Conservation (phyloP, 2,888 invertebrate species). For the Loripinus fragilis region DNA sequence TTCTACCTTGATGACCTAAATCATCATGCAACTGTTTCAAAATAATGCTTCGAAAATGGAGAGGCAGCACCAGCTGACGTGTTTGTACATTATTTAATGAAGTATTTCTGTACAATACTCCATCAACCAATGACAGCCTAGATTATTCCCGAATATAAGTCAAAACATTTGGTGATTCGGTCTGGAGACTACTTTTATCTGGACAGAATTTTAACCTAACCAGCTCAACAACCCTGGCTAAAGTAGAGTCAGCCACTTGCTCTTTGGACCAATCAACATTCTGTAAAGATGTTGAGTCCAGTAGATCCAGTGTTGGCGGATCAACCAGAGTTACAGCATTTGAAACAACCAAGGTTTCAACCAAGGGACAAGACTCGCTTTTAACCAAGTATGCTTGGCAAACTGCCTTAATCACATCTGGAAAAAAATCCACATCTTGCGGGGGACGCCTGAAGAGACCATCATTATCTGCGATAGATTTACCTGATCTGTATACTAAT, state of each 20-base stretch:
- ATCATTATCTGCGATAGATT: no score
- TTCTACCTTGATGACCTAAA: conserved; percentile 34
- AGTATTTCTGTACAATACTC: not conserved
- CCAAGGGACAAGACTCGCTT: not conserved
- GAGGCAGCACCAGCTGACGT: not conserved
- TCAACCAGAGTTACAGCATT: not conserved
- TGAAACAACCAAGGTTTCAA: not conserved
- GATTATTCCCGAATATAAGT: not conserved
- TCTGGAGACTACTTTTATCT: not conserved
- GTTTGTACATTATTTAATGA: not conserved
- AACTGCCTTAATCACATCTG: conserved; percentile 2
- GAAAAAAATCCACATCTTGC: no score
- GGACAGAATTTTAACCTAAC: not conserved
- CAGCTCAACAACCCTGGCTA: not conserved
- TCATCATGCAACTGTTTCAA: conserved; percentile 24
- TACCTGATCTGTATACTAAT: no score
- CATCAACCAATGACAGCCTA: not conserved
- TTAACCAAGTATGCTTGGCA: conserved; percentile 9
- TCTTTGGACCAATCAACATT: not conserved
- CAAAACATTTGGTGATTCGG: not conserved
- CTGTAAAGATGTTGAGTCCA: not conserved
- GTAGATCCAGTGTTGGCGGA: not conserved
- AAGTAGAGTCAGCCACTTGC: not conserved
- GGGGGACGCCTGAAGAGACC: no score
- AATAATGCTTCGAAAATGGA: not conserved